Evolutionary conservation across 1,140 invertebrate species (phyloP).

Genomic region (Aphis gossypii): DNA sequence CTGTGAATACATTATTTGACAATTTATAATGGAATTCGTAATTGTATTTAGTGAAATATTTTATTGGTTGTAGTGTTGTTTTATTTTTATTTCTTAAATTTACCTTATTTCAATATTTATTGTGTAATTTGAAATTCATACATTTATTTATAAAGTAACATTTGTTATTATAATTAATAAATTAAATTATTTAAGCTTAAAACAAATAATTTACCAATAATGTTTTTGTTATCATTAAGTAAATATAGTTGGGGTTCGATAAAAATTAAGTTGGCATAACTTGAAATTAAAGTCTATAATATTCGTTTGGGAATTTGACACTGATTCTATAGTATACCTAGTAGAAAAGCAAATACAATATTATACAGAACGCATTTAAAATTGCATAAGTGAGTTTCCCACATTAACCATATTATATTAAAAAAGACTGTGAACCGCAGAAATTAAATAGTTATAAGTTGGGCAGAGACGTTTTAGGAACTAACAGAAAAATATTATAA

Average conservation of each 20-base stretch:
- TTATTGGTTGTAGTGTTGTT: neutral
- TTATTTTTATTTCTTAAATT: neutral
- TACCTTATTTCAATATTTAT: neutral
- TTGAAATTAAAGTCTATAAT: neutral
- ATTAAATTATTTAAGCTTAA: neutral
- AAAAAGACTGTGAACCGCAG: neutral
- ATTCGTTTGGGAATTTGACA: neutral
- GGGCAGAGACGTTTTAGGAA: neutral
- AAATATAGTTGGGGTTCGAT: neutral
- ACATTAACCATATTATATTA: neutral
- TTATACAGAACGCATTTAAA: neutral
- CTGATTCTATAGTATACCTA: neutral
- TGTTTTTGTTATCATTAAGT: neutral
- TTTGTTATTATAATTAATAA: neutral
- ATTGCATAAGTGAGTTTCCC: neutral
- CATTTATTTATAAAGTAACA: neutral
- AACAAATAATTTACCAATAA: neutral
- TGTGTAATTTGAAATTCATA: neutral
- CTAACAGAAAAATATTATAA: neutral
- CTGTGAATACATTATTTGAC: neutral
- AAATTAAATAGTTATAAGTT: neutral
- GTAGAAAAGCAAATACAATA: neutral
- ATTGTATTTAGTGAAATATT: neutral
- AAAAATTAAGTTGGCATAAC: neutral
- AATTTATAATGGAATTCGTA: neutral